These are phyloP conservation scores for Pseudomyrmex cubaensis DNA, from an alignment of 1,140 invertebrate genomes.

Conservation along the genomic window DNA sequence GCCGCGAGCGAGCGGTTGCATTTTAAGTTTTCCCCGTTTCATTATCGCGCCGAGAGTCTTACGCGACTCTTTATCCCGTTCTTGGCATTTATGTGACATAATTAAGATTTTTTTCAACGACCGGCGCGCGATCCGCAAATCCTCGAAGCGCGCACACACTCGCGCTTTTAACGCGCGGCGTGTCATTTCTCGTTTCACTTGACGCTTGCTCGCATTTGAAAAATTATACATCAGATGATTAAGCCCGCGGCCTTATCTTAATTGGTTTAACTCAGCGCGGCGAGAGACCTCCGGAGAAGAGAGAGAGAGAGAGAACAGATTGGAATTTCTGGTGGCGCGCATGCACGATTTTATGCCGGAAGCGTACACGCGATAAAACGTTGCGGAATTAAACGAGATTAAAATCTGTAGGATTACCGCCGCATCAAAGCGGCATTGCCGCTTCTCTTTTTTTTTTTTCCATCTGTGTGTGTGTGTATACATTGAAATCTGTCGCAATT, in stretches of 20 bases:
- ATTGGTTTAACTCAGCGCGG: constrained; percentile 50
- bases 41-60: constrained; percentile 36
- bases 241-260: constrained; percentile 49
- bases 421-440: constrained; percentile 36
- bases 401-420: constrained; percentile 55
- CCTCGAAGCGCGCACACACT: neutral
- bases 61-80: constrained; percentile 26
- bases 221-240: constrained; percentile 53
- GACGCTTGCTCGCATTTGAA: constrained; percentile 15
- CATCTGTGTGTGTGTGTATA: constrained; percentile 4
- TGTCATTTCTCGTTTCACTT: constrained; percentile 7
- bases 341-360: constrained; percentile 53
- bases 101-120: constrained; percentile 54
- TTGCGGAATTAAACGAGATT: constrained; percentile 58
- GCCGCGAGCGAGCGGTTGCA: constrained; percentile 18
- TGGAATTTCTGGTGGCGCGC: constrained; percentile 56
- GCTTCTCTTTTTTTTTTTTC: constrained; percentile 26
- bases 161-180: neutral
- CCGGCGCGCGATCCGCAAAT: neutral
- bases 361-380: constrained; percentile 59
- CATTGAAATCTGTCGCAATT: constrained; percentile 53
- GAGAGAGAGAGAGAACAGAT: constrained; percentile 35
- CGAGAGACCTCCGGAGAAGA: neutral
- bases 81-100: constrained; percentile 55
- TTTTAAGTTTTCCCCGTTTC: constrained; percentile 58